Conservation (phyloP, 2,113 vertebrate genomes). For the Scophthalmus maximus region DNA sequence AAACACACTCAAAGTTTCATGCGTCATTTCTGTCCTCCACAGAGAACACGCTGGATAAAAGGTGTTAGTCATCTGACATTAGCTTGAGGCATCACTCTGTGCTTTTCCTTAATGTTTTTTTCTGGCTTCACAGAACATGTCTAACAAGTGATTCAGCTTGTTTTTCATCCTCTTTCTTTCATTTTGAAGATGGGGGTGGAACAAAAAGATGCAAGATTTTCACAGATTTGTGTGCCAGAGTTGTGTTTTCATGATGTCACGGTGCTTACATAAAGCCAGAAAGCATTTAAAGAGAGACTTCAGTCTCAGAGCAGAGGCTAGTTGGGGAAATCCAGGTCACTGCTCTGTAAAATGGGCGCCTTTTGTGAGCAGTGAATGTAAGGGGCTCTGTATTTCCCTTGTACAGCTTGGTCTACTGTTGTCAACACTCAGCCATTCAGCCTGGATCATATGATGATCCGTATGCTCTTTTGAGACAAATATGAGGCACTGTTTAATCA, state of each 20-base stretch:
- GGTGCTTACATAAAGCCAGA: conserved; percentile 62
- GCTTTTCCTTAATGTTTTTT: background rate
- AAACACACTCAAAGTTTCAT: background rate
- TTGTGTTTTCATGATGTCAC: conserved; percentile 43
- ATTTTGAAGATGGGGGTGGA: background rate
- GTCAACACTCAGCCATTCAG: conserved; percentile 20
- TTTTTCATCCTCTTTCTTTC: background rate
- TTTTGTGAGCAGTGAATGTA: conserved; percentile 63
- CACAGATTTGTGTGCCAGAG: background rate
- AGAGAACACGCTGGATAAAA: conserved; percentile 23
- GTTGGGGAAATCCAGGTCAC: conserved; percentile 76
- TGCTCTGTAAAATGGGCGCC: conserved; percentile 66
- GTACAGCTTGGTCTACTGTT: conserved; percentile 35
- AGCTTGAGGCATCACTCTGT: conserved; percentile 24
- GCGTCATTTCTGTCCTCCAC: background rate
- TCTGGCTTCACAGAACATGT: background rate
- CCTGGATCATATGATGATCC: conserved; percentile 33
- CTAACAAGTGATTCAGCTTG: background rate
- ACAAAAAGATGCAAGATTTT: conserved; percentile 4
- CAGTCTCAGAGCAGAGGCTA: conserved; percentile 43
- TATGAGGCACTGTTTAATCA: background rate
- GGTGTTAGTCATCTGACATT: conserved; percentile 39
- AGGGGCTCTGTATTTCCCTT: conserved; percentile 47
- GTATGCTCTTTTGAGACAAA: conserved; percentile 7
- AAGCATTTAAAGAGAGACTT: conserved; percentile 64